Conservation (phyloP, 2,797 vertebrate genomes). For the Sebastiscus tertius region DNA sequence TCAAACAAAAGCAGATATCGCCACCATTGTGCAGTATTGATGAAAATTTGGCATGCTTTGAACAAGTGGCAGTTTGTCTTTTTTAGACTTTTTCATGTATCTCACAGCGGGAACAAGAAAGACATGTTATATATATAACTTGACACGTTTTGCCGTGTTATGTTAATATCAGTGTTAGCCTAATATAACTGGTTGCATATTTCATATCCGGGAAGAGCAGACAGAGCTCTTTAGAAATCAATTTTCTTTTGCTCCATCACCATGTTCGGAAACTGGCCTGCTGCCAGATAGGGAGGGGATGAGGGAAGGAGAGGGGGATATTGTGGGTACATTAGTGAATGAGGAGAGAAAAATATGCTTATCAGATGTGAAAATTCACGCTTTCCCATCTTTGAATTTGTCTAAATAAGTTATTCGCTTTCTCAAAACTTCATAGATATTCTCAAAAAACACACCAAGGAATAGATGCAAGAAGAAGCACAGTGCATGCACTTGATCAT, state of each 20-base stretch:
- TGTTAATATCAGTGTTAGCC: conserved; percentile 68
- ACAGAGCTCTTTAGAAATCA: conserved; percentile 77
- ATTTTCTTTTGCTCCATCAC: conserved; percentile 76
- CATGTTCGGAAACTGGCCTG: conserved; percentile 58
- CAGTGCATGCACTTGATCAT: not conserved
- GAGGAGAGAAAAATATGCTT: conserved; percentile 25
- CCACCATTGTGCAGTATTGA: conserved; percentile 21
- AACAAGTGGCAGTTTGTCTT: conserved; percentile 44
- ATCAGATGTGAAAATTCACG: conserved; percentile 39
- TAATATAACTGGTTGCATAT: conserved; percentile 72
- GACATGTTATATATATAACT: conserved; percentile 67
- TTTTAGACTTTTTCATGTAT: conserved; percentile 29
- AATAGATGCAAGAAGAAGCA: conserved; percentile 5
- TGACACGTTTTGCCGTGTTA: conserved; percentile 63
- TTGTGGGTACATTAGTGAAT: conserved; percentile 51
- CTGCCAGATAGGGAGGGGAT: conserved; percentile 55
- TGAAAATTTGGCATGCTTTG: conserved; percentile 29
- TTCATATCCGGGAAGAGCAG: conserved; percentile 69
- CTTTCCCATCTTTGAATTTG: conserved; percentile 6
- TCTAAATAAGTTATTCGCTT: conserved; percentile 8
- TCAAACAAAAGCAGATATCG: conserved; percentile 49
- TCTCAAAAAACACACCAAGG: not conserved
- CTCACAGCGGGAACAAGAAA: conserved; percentile 33
- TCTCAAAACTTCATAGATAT: conserved; percentile 3
- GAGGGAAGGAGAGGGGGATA: conserved; percentile 30